Evolutionary conservation across 2,797 vertebrate species (phyloP), one percentile per base, ranked within the genome.

Genomic region (Pogoniulus pusillus): DNA sequence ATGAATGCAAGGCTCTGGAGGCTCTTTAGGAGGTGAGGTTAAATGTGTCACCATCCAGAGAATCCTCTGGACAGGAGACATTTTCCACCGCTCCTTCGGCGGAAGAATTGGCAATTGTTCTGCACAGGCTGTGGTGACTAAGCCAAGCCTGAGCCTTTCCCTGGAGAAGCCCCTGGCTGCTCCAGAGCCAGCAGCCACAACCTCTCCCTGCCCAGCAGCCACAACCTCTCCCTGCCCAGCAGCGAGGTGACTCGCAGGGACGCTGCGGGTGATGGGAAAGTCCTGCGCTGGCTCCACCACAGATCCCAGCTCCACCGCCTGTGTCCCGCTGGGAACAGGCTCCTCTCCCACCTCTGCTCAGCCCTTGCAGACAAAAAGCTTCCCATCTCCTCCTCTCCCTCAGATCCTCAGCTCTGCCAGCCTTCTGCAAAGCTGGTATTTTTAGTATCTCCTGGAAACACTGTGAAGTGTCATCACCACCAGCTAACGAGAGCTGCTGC

Each of bases 391-490:
- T 91, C 86, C 85, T 93, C 92, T 93, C 92, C 85, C 82, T 87
- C 26, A 1, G 72, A 85, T 95, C 39, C 87, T 81, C 91, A 75
- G 79, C 80, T 66, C 77, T 85, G 66, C 85, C 4, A 12, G 7
- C 62, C 82, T 85, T 64, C 69, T 77, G 89, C 93, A 87, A 85
- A 66, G 87, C 62, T 1, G 89, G 69, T 94, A 93, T 91, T 95
- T 89, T 93, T 93, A 94, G 89, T 30, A 77, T 39, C 89, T 83
- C 94, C 70, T 93, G 87, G 87, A 94, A 93, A 55, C 85, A 10
- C 85, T 91, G 85, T 0, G 12, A 87, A 49, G 93, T 93, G 90
- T 93, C 91, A 92, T 90, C 90, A 92, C 24, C 77, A 80, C 35
- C 80, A 81, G 85, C 68, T 59, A 81, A 90, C 27, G 39, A 81